Evolutionary conservation across 2,888 invertebrate species (phyloP).

Genomic region (Nemapogon koenigi): DNA sequence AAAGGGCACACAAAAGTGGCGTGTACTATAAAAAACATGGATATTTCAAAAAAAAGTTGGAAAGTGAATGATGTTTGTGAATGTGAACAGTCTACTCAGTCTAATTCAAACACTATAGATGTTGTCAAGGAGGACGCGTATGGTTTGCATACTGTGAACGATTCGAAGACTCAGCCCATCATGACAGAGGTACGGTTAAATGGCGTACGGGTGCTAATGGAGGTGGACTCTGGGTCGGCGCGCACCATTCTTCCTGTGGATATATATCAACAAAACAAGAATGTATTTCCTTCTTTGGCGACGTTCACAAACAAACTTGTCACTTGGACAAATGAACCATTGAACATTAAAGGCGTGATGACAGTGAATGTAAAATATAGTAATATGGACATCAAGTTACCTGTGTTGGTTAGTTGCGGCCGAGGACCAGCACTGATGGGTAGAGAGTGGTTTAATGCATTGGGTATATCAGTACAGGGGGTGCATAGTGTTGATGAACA

Average conservation of each 20-base stretch:
- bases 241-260: constrained; percentile 9
- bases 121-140: background rate
- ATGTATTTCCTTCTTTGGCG: constrained; percentile 6
- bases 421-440: constrained; percentile 4
- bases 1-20: constrained; percentile 11
- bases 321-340: constrained; percentile 10
- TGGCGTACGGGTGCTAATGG: constrained; percentile 11
- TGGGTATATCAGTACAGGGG: constrained; percentile 3
- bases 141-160: constrained; percentile 4
- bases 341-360: constrained; percentile 3
- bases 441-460: background rate
- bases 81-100: too few species aligned
- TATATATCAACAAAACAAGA: constrained; percentile 6
- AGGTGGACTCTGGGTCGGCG: constrained; percentile 11
- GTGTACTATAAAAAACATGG: constrained; percentile 2
- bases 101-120: background rate
- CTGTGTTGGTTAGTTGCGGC: background rate
- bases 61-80: constrained; percentile 8
- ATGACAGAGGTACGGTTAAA: constrained; percentile 8
- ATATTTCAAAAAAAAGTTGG: constrained; percentile 3
- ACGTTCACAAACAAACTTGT: constrained; percentile 10
- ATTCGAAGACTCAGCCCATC: background rate
- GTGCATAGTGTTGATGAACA: constrained; percentile 1
- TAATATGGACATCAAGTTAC: constrained; percentile 2
- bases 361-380: constrained; percentile 2